These are phyloP conservation scores for Hemaris fuciformis DNA, from an alignment of 2,888 invertebrate genomes.

Conservation along the genomic window DNA sequence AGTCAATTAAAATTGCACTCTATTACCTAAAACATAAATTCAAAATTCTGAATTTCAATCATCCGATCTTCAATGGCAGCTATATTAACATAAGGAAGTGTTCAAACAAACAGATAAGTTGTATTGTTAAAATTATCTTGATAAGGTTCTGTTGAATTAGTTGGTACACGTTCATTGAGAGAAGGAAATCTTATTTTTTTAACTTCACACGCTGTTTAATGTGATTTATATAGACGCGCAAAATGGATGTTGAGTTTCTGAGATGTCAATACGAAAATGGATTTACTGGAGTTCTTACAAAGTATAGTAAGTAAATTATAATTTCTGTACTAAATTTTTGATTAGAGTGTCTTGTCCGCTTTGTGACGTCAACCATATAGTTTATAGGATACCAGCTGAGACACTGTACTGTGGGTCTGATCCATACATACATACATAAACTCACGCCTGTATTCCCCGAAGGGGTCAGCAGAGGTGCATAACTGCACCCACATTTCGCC, in stretches of 20 bases:
- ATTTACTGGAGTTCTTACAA: constrained; percentile 56
- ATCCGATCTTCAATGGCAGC: not conserved
- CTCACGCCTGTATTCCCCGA: no score
- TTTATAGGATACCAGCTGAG: no score
- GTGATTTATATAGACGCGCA: constrained; percentile 8
- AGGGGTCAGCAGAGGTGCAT: no score
- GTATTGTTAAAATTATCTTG: constrained; percentile 10
- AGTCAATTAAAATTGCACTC: not conserved
- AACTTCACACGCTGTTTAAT: not conserved
- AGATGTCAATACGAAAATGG: constrained; percentile 61
- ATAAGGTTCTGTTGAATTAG: not conserved
- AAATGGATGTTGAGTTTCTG: constrained; percentile 66
- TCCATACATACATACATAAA: no score
- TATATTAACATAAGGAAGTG: not conserved
- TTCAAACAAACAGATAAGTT: not conserved
- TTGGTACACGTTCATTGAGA: not conserved
- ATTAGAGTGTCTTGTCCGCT: no score
- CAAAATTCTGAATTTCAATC: not conserved
- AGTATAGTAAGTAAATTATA: constrained; percentile 49
- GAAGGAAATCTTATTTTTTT: not conserved
- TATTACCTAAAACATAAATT: not conserved
- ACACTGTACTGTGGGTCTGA: no score
- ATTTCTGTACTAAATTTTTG: no score
- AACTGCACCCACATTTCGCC: no score
- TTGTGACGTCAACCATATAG: not conserved